Base-by-base conservation (phyloP, 2,888 invertebrate species). In the Epirrhoe alternata region DNA sequence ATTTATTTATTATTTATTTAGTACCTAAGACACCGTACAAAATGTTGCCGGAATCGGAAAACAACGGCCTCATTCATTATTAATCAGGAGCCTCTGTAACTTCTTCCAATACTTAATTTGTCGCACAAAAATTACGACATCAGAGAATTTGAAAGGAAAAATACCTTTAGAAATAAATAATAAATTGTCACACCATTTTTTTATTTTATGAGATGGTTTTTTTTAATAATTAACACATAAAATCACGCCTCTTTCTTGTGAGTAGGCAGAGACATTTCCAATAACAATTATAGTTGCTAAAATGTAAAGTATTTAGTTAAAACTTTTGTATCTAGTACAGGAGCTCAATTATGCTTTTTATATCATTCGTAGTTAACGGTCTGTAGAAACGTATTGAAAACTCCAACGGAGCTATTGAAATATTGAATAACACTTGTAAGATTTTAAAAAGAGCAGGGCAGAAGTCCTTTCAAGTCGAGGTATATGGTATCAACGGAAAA, bases 401-500 rank as follows among this genome's bases (percentile, higher is more conserved):
- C 38, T 3, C 12, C 38, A 42, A 42, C 38, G 35, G 35, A 12
- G 12, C 38, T 42, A 5, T 42, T 42, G 12, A 14, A 47, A 47
- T 47, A 47, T n/a, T n/a, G n/a, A n/a, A n/a, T 35, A 17, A 42
- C 51, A 35, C 45, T 14, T 16, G 30, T 33, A 33, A 56, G 42
- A 60, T 38, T 54, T 30, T 33, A 66, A 63, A 66, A 24, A 24
- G 24, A 24, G 24, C 24, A 24, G 31, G 16, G 17, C 50, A 45
- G 33, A 68, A 68, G 57, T 33, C 52, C 35, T 38, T 45, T 51
- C 60, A 62, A 70, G 59, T 60, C 59, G 63, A 62, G 61, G 63
- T 56, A 68, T 71, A 70, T 55, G 54, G 64, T 59, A 67, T 71
- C 65, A 42, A 33, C 54, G 49, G 61, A 74, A 71, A 71, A 65